Conservation (phyloP, 2,888 invertebrate species). For the Drepanosiphum platanoidis region DNA sequence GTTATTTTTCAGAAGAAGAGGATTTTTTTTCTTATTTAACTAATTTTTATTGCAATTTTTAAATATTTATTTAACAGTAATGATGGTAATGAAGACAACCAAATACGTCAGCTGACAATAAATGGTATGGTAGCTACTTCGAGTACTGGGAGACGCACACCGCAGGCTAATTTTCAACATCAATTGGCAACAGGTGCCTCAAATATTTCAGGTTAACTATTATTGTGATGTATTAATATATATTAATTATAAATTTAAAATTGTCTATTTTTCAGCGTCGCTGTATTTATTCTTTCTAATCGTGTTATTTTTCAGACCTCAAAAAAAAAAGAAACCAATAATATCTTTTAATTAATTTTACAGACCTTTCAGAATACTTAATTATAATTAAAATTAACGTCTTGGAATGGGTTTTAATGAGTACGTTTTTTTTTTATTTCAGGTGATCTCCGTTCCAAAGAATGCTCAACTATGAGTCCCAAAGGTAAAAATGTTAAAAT, state of each 20-base stretch:
- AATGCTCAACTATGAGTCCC: constrained; percentile 33
- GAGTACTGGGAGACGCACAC: constrained; percentile 54
- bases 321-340: constrained; percentile 9
- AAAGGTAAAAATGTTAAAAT: constrained; percentile 46
- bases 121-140: constrained; percentile 59
- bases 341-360: constrained; percentile 28
- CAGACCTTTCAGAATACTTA: neutral
- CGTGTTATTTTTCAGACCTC: constrained; percentile 34
- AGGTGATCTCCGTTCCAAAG: constrained; percentile 51
- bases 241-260: constrained; percentile 8
- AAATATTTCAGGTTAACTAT: constrained; percentile 60
- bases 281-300: constrained; percentile 38
- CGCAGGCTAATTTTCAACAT: constrained; percentile 59
- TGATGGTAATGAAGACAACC: constrained; percentile 55
- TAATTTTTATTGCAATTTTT: constrained; percentile 55
- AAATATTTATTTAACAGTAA: constrained; percentile 45
- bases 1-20: constrained; percentile 55
- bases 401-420: neutral
- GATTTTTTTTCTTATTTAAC: constrained; percentile 23
- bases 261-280: constrained; percentile 48
- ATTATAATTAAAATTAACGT: neutral
- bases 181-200: constrained; percentile 51
- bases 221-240: constrained; percentile 34
- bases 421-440: constrained; percentile 27
- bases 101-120: constrained; percentile 58